Base-by-base conservation (phyloP, 2,797 vertebrate species). In the Microctenopoma steveboyesi region DNA sequence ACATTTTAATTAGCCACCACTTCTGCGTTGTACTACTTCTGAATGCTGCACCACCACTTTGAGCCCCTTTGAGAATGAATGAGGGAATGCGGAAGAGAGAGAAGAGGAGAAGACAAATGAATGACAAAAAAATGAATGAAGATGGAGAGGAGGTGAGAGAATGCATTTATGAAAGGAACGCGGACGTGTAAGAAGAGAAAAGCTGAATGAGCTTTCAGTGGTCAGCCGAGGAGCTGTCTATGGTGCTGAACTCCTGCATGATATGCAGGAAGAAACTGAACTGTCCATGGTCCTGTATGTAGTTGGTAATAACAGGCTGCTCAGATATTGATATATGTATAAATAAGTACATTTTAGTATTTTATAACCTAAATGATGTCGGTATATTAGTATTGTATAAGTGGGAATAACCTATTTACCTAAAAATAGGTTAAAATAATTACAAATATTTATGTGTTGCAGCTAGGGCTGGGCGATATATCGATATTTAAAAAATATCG, bases 111-210 rank as follows among this genome's bases (percentile, higher is more conserved):
- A 60, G 50, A 69, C 60, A 82, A 86, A 79, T 82, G 76, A 85
- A 79, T 82, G 66, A 18, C 18, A 73, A 79, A 75, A 62, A 82
- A 86, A 79, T 82, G 76, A 85, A 79, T 82, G 66, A 72, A 79
- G 30, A 84, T 48, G 64, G 69, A 76, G 62, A 61, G 56, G 71
- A 77, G 78, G 72, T 71, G 70, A 69, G 78, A 64, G 60, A 74
- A 78, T 76, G 67, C 82, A 88, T 87, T 88, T 85, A 85, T 72
- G 47, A 78, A 79, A 78, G 52, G 51, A 75, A 71, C 64, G 72
- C 11, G 22, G 22, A 22, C 4, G 55, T 52, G 64, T 53, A 33
- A 33, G 30, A 33, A 33, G 30, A 82, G 57, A 64, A 60, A 49
- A 33, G 25, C 62, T 66, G 79, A 83, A 82, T 69, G 63, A 74